A percentile compares a stretch with the other conserved stretches of the same genome.
These are phyloP conservation scores for Athalia rosae DNA, from an alignment of 2,888 invertebrate genomes.

Conservation along the genomic window DNA sequence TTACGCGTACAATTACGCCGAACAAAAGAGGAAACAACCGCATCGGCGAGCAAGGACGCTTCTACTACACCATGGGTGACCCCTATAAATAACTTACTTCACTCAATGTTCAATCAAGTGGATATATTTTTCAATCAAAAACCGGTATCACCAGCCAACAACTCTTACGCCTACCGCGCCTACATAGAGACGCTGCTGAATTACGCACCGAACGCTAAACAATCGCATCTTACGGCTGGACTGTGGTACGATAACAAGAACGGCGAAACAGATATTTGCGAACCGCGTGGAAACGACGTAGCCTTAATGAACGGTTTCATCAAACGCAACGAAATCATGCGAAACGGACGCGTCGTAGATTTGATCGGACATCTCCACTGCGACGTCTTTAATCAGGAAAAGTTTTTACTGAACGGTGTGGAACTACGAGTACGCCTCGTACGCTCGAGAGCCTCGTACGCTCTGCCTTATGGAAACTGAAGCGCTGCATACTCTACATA, in stretches of 20 bases:
- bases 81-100: slow-evolving; percentile 55
- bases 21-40: no score
- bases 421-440: slow-evolving; percentile 54
- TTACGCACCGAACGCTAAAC: slow-evolving; percentile 50
- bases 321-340: neutral
- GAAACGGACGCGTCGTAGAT: slow-evolving; percentile 42
- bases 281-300: neutral
- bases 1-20: no score
- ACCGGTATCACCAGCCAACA: slow-evolving; percentile 52
- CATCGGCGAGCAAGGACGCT: no score
- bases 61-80: slow-evolving; percentile 29
- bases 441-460: slow-evolving; percentile 49
- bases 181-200: slow-evolving; percentile 55
- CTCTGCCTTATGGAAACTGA: slow-evolving; percentile 51
- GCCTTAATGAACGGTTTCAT: neutral
- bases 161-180: slow-evolving; percentile 53
- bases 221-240: slow-evolving; percentile 50
- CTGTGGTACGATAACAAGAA: slow-evolving; percentile 51
- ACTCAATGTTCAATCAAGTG: slow-evolving; percentile 55
- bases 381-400: slow-evolving; percentile 55
- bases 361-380: slow-evolving; percentile 52
- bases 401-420: slow-evolving; percentile 54
- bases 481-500: slow-evolving; percentile 47
- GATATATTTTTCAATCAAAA: slow-evolving; percentile 57
- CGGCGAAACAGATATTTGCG: slow-evolving; percentile 40